Conservation (phyloP, 2,113 vertebrate genomes). For the Tyto alba region DNA sequence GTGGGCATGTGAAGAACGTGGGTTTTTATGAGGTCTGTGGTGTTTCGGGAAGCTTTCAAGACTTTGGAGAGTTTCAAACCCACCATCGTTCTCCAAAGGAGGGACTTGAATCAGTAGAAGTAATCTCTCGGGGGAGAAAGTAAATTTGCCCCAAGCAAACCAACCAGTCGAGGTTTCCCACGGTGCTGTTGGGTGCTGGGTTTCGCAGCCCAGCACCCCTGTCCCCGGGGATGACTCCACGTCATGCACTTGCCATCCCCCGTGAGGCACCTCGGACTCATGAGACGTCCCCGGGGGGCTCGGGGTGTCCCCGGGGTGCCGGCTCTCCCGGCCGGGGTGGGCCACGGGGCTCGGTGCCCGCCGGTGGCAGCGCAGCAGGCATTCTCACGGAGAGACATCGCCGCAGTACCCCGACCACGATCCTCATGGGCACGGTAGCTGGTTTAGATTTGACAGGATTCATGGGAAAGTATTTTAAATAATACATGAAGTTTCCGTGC, state of each 20-base stretch:
- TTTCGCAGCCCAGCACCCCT: rapidly evolving
- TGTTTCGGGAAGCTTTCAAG: too few species aligned
- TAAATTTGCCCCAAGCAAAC: background rate
- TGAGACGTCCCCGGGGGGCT: too few species aligned
- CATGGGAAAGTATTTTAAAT: constrained; percentile 50
- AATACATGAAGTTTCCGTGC: constrained; percentile 49
- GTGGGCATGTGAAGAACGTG: background rate
- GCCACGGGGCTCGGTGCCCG: background rate
- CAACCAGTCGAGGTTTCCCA: background rate
- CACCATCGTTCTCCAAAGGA: background rate
- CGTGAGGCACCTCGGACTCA: rapidly evolving
- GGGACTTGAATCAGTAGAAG: background rate
- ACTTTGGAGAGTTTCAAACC: background rate
- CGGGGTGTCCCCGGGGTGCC: background rate
- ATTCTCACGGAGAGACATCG: rapidly evolving
- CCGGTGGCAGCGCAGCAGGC: background rate
- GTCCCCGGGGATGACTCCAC: background rate
- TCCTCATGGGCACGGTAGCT: background rate
- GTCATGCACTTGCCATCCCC: rapidly evolving
- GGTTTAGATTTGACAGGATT: constrained; percentile 33
- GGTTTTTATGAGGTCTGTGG: too few species aligned
- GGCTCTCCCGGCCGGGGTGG: background rate
- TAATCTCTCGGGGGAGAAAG: background rate
- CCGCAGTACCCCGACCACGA: background rate
- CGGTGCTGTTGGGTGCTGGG: background rate